A percentile compares a stretch with the other conserved stretches of the same genome.
These are phyloP conservation scores for Tetrao urogallus DNA, from an alignment of 2,113 vertebrate species.

Conservation along the genomic window DNA sequence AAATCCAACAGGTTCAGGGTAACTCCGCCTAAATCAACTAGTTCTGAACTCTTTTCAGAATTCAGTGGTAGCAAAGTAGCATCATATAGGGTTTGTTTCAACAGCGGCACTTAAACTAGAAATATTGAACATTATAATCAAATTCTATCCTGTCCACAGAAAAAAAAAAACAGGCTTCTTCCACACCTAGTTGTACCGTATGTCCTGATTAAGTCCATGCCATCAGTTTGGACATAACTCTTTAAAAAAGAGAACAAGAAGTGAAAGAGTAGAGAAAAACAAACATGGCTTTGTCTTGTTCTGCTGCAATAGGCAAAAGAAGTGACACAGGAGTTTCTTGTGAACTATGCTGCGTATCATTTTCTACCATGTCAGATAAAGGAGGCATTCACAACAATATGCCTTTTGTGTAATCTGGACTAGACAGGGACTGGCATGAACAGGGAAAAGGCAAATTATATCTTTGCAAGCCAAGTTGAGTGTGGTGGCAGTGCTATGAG, in stretches of 20 bases:
- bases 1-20: neutral
- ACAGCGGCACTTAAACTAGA: neutral
- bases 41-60: neutral
- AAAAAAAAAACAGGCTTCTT: neutral
- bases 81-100: neutral
- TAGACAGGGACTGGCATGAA: neutral
- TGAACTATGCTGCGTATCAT: neutral
- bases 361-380: neutral
- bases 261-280: conserved; percentile 11
- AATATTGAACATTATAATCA: neutral
- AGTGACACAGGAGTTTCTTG: neutral
- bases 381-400: neutral
- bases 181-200: neutral
- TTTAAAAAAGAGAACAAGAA: conserved; percentile 15
- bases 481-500: neutral
- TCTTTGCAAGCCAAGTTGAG: neutral
- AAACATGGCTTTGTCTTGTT: neutral
- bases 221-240: conserved; percentile 29
- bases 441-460: neutral
- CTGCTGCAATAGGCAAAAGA: neutral
- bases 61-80: neutral
- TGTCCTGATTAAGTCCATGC: neutral
- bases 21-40: neutral
- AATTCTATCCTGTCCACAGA: neutral
- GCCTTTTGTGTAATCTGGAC: neutral